phyloP scores from a whole-genome alignment of 2,797 vertebrate genomes.

The Acanthornis magna region DNA sequence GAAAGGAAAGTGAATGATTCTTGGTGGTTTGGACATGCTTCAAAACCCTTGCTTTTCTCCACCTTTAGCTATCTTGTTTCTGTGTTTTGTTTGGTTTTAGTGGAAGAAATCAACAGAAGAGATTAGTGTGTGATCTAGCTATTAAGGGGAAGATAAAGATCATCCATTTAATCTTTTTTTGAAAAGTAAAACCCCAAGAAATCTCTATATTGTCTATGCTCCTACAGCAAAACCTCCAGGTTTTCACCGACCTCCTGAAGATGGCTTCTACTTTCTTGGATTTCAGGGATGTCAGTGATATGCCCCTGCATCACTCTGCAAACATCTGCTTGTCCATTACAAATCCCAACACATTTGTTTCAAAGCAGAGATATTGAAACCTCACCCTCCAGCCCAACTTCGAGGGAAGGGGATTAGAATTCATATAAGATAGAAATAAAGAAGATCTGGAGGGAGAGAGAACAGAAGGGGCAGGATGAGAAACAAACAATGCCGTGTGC shows the following conservation, averaged over 20 bases:
- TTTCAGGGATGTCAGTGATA: background rate
- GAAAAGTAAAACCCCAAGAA: background rate
- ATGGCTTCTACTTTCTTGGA: background rate
- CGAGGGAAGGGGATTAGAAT: background rate
- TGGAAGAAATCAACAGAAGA: background rate
- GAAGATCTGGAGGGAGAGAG: background rate
- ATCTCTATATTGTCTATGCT: background rate
- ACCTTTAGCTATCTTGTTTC: background rate
- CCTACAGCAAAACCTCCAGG: background rate
- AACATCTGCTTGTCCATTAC: background rate
- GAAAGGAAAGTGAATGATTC: slow-evolving; percentile 51
- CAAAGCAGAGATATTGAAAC: background rate
- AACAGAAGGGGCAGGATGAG: background rate
- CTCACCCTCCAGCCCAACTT: background rate
- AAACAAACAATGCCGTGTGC: background rate
- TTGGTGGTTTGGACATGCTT: slow-evolving; percentile 28
- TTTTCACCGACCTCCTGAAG: background rate
- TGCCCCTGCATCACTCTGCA: background rate
- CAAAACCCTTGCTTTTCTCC: background rate
- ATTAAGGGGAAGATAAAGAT: slow-evolving; percentile 10
- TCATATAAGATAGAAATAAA: background rate
- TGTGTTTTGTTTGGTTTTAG: slow-evolving; percentile 7
- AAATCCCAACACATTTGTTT: background rate
- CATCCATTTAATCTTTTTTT: background rate
- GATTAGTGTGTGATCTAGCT: background rate